Evolutionary conservation across 2,888 invertebrate genomes (phyloP), one percentile per base, ranked within the genome.

Genomic region (Caenorhabditis plicata): DNA sequence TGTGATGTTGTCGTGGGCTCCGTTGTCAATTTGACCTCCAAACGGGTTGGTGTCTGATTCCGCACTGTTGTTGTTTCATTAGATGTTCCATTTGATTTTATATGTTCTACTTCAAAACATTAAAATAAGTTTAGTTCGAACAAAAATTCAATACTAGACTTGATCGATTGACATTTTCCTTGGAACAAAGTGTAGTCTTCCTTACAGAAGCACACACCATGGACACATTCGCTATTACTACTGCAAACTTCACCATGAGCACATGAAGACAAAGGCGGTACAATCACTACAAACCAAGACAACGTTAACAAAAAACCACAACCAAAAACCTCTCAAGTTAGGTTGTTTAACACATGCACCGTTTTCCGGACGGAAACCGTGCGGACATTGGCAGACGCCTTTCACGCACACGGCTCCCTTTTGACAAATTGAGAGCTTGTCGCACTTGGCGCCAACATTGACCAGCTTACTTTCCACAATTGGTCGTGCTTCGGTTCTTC

Each of bases 191-290:
- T 65, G 19, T 61, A 57, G 2, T 62, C 66, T 4, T 63, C 53
- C 8, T 66, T 61, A 44, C 75, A 77, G 60, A 70, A 65, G 36
- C 75, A 75, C 39, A 75, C 40, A 11, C 69, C 73, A 49, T 69
- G 68, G 29, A 66, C 49, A 45, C 77, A 77, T 39, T 65, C 62
- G 43, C 72, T 72, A 31, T 68, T 67, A 17, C 75, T 73, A 31
- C 61, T 55, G 49, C 77, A 77, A n/a, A 72, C 60, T 44, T 73
- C 73, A 3, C 73, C 74, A 40, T 58, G 45, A 23, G 55, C 48
- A 36, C 75, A 75, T 11, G 71, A 66, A 4, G 72, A 68, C 8
- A 72, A 54, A 2, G 75, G 73, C 13, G 71, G 68, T 8, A 74
- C 75, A 56, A 57, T 33, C 57, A 52, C 50, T 47, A 27, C n/a